Evolutionary conservation across 1,140 invertebrate genomes (phyloP).

Genomic region (Orius laevigatus): DNA sequence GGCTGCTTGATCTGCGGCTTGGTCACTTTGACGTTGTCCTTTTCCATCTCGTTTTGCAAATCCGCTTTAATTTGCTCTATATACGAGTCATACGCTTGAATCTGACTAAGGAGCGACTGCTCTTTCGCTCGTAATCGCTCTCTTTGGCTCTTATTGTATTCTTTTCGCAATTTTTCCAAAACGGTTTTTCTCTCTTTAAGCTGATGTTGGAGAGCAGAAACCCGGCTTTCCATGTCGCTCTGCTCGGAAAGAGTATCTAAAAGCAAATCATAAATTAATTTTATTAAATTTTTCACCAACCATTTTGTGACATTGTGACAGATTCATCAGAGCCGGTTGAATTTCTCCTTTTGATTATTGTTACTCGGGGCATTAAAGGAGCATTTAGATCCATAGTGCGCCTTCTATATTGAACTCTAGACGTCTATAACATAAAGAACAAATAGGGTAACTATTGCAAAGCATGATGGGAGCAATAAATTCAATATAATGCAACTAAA

Average conservation of each 20-base stretch:
- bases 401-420: background rate
- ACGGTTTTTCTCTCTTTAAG: constrained; percentile 31
- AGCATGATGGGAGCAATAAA: background rate
- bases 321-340: constrained; percentile 40
- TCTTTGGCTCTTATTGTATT: constrained; percentile 29
- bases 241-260: constrained; percentile 35
- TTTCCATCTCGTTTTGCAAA: constrained; percentile 28
- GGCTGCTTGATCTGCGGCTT: constrained; percentile 36
- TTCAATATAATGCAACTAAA: background rate
- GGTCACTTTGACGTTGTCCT: constrained; percentile 23
- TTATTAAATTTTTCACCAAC: constrained; percentile 14
- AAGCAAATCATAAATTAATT: constrained; percentile 11
- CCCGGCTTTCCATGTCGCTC: constrained; percentile 35
- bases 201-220: constrained; percentile 33
- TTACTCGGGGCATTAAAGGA: constrained; percentile 21
- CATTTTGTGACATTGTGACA: constrained; percentile 30
- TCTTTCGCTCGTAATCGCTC: constrained; percentile 34
- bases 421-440: background rate
- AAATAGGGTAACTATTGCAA: background rate
- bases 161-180: constrained; percentile 31
- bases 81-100: constrained; percentile 35
- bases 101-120: constrained; percentile 33
- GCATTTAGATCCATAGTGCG: constrained; percentile 16
- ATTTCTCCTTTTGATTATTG: constrained; percentile 24
- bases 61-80: constrained; percentile 31